phyloP scores from a whole-genome alignment of 2,888 invertebrate genomes.

The Agrochola macilenta region DNA sequence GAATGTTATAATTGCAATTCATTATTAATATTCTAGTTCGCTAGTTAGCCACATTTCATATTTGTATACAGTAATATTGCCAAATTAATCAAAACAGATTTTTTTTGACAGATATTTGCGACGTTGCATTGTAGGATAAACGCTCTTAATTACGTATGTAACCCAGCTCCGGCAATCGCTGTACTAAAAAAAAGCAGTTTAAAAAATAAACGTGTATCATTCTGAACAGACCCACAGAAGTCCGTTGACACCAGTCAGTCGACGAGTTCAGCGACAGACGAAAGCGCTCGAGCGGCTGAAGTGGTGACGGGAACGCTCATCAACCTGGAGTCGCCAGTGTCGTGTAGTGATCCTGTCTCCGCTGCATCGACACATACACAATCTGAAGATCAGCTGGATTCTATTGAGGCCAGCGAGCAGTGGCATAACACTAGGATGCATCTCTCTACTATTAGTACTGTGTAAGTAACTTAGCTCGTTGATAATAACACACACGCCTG shows the following conservation, averaged over 20 bases:
- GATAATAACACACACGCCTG: not conserved
- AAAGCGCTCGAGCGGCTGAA: conserved; percentile 77
- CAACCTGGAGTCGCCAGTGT: conserved; percentile 85
- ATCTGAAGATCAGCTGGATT: conserved; percentile 84
- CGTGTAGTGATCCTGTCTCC: conserved; percentile 74
- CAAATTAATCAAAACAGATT: too few species aligned
- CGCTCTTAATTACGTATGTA: not conserved
- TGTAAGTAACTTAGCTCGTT: conserved; percentile 75
- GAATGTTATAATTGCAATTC: too few species aligned
- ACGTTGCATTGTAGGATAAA: too few species aligned
- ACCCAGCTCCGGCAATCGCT: conserved; percentile 1
- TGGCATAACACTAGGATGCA: conserved; percentile 85
- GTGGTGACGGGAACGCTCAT: conserved; percentile 87
- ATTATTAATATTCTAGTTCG: too few species aligned
- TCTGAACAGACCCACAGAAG: conserved; percentile 79
- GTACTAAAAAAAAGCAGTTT: not conserved
- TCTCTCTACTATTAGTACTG: conserved; percentile 79
- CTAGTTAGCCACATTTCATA: too few species aligned
- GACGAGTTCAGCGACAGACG: conserved; percentile 84
- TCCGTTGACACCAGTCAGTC: conserved; percentile 86
- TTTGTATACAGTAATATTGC: too few species aligned
- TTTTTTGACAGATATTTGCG: too few species aligned
- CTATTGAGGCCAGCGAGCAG: conserved; percentile 85
- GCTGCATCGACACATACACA: conserved; percentile 66
- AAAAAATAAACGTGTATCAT: conserved; percentile 30